These are phyloP conservation scores for Saccostrea cuccullata DNA, from an alignment of 1,140 invertebrate species.

Conservation along the genomic window DNA sequence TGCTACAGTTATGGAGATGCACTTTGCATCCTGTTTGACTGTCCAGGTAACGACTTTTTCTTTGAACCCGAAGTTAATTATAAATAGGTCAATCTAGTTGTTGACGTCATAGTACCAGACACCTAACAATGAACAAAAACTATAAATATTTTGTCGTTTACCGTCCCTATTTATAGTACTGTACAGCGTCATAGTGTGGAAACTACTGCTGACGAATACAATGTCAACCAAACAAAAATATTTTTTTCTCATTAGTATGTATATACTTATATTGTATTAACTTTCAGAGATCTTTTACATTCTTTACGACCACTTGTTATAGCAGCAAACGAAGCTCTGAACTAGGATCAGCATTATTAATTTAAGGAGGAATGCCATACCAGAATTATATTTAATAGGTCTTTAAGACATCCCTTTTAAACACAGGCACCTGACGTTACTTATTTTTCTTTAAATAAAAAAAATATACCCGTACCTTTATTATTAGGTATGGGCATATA, in stretches of 20 bases:
- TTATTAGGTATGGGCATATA: too few relatives aligned
- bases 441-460: too few relatives aligned
- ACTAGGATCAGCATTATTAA: too few relatives aligned
- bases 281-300: background rate
- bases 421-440: too few relatives aligned
- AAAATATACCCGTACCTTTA: too few relatives aligned
- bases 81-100: background rate
- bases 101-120: background rate
- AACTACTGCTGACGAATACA: background rate
- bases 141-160: background rate
- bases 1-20: background rate
- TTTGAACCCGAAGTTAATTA: too few relatives aligned
- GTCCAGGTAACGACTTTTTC: background rate
- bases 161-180: background rate
- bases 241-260: background rate
- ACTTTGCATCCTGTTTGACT: background rate
- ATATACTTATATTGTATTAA: background rate
- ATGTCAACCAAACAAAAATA: background rate
- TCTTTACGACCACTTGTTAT: too few relatives aligned
- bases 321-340: too few relatives aligned
- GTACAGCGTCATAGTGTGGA: background rate
- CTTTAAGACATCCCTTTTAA: too few relatives aligned
- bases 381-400: too few relatives aligned
- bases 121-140: background rate
- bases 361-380: too few relatives aligned